A percentile compares a stretch with the other conserved stretches of the same genome.
Conservation (phyloP, 2,888 invertebrate genomes). For the Cloeon dipterum region DNA sequence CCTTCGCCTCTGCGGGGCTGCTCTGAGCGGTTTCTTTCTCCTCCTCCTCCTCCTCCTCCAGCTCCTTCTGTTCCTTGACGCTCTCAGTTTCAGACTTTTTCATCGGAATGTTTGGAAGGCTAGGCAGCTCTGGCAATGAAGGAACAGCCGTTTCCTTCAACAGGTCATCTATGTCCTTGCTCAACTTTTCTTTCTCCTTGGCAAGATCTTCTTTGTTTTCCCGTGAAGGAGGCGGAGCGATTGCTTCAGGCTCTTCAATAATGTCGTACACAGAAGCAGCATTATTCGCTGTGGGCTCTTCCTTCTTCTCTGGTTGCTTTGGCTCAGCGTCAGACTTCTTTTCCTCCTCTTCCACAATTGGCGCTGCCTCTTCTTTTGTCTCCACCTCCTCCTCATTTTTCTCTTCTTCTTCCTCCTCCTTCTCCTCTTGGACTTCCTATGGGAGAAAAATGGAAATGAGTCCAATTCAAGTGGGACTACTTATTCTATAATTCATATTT, state of each 20-base stretch:
- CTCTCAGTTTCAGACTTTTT: background rate
- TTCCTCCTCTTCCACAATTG: slow-evolving; percentile 20
- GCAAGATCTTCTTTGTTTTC: background rate
- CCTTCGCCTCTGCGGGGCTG: background rate
- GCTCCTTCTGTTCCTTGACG: background rate
- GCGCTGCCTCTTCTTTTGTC: slow-evolving; percentile 15
- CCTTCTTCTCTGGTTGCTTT: too few species aligned
- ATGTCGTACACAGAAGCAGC: background rate
- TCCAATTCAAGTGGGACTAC: too few species aligned
- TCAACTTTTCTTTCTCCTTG: slow-evolving; percentile 12
- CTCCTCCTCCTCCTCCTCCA: background rate
- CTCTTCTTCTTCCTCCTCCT: slow-evolving; percentile 15
- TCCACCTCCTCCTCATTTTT: slow-evolving; percentile 15
- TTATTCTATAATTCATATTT: too few species aligned
- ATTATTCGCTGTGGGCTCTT: background rate
- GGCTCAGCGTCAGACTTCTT: too few species aligned
- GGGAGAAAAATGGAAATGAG: too few species aligned
- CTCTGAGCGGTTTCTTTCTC: background rate
- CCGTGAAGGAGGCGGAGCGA: background rate
- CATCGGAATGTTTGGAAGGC: background rate
- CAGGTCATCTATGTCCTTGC: slow-evolving; percentile 33
- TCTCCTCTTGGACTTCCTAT: too few species aligned
- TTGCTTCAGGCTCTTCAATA: background rate
- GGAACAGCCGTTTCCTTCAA: slow-evolving; percentile 35
- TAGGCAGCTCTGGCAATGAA: slow-evolving; percentile 27